phyloP scores from a whole-genome alignment of 2,888 invertebrate genomes.

The Tipula confusa region DNA sequence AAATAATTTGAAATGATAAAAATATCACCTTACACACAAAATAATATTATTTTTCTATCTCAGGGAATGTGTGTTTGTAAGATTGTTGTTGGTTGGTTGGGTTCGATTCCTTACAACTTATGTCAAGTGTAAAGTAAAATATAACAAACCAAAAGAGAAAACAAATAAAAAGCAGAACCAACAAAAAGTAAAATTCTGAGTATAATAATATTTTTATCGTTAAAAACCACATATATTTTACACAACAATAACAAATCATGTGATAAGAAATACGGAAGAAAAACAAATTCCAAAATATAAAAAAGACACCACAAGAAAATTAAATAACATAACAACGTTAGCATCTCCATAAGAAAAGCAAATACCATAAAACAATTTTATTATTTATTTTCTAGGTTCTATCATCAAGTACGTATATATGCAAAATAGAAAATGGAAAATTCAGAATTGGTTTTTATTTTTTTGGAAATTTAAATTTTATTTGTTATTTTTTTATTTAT shows the following conservation, averaged over 20 bases:
- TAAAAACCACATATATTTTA: neutral
- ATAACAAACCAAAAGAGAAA: neutral
- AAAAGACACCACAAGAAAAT: conserved; percentile 21
- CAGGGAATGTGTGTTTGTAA: neutral
- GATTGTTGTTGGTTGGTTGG: neutral
- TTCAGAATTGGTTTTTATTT: neutral
- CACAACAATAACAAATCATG: neutral
- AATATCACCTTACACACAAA: neutral
- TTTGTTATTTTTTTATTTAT: conserved; percentile 3
- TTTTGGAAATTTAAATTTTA: neutral
- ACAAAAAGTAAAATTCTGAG: neutral
- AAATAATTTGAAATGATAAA: neutral
- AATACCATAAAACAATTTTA: conserved; percentile 12
- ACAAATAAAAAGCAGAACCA: neutral
- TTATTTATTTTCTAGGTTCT: conserved; percentile 14
- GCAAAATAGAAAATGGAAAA: neutral
- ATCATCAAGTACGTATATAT: neutral
- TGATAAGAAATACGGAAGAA: neutral
- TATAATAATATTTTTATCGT: conserved; percentile 20
- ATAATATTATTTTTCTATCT: neutral
- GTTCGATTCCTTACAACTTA: neutral
- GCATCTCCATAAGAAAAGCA: neutral
- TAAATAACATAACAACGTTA: conserved; percentile 12
- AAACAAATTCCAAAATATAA: neutral
- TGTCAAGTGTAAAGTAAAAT: neutral